Conservation (phyloP, 2,888 invertebrate species). For the Stegana nigrithorax region DNA sequence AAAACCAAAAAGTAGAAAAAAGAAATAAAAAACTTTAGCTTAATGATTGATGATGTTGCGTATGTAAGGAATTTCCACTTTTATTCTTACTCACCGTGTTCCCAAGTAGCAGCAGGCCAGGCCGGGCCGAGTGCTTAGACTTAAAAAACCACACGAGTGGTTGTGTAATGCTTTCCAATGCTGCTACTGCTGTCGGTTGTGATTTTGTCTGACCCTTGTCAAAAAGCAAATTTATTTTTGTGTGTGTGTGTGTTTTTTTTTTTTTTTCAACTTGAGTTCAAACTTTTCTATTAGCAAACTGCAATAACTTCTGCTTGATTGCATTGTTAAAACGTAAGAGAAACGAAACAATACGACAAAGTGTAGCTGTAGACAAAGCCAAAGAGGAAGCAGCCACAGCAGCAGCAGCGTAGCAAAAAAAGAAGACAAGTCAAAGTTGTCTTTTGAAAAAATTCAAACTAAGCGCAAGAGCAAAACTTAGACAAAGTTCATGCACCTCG, state of each 20-base stretch:
- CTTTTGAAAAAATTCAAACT: constrained; percentile 7
- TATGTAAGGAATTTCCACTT: no score
- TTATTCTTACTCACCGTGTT: no score
- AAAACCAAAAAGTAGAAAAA: background rate
- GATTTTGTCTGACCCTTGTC: constrained; percentile 4
- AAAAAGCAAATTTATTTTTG: background rate
- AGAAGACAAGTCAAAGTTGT: background rate
- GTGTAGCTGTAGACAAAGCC: no score
- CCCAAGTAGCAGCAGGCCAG: no score
- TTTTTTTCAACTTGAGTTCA: background rate
- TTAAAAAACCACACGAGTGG: no score
- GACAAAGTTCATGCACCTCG: constrained; percentile 14
- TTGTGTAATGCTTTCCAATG: background rate
- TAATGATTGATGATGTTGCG: no score
- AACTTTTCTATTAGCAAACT: background rate
- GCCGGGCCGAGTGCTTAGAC: no score
- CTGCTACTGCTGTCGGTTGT: background rate
- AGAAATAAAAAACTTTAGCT: no score
- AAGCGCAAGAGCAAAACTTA: background rate
- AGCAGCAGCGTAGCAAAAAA: background rate
- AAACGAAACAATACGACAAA: no score
- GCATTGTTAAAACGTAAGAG: no score
- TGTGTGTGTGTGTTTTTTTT: no score
- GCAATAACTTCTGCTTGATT: background rate
- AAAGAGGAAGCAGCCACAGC: no score